Evolutionary conservation across 2,113 vertebrate species (phyloP), one percentile per base, ranked within the genome.

Genomic region (Lycaon pictus): DNA sequence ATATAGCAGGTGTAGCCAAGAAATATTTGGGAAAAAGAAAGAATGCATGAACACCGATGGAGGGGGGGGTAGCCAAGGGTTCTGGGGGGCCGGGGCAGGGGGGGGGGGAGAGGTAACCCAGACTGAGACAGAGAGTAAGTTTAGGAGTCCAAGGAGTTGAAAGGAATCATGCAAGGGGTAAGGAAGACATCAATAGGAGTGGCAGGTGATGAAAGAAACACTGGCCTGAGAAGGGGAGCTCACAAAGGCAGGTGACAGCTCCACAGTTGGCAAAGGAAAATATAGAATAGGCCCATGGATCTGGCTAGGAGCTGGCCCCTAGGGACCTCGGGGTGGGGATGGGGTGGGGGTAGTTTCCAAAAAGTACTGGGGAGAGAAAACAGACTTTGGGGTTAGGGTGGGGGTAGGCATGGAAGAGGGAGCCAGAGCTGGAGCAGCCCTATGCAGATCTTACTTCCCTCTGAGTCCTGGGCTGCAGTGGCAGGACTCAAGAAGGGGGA

Each of bases 11-110:
- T 20, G 71, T 25, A 79, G 3, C 43, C 65, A 67, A 93, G 74
- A 94, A 94, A 60, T 88, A 69, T 84, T 69, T 93, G 58, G 67
- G 74, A 90, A 69, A 94, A 96, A 88, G 58, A 83, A 96, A 76
- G 48, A 93, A 88, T 69, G 51, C 56, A 88, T 63, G 51, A 67
- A 86, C 43, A 84, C 88, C 88, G 23, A 76, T 0, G 43, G 43
- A 51, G 72, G 53, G 37, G 37, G 65, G 91, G 93, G 90, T 92
- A 90, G 37, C 60, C 63, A 32, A 82, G 79, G 60, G 58, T 17
- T 94, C 53, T 37, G 15, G 25, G 13, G 53, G 11, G 6, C 37
- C 63, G 22, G 69, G 20, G 22, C 43, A 32, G 82, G 43, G 43
- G 22, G 82, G 82, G 27, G 58, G 77, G 90, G 90, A 72, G 71